Evolutionary conservation across 2,113 vertebrate species (phyloP).

Genomic region (Rhynchopsitta pachyrhyncha): DNA sequence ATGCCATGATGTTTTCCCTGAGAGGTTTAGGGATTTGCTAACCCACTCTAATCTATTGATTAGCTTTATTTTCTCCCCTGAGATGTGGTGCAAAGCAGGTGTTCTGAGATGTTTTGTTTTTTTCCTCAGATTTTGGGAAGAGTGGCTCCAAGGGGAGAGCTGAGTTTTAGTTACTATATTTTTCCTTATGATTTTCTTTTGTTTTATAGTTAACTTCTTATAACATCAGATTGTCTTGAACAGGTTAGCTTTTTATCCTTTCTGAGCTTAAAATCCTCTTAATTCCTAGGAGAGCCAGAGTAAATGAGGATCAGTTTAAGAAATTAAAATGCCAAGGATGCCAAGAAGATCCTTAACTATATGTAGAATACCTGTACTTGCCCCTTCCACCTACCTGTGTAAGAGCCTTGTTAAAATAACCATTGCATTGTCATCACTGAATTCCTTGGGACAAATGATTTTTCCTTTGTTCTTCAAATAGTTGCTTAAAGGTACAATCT

Average conservation of each 20-base stretch:
- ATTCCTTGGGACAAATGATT: not conserved
- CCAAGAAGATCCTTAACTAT: constrained; percentile 19
- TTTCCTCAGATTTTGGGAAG: not conserved
- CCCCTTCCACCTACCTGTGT: not conserved
- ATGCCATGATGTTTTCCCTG: not conserved
- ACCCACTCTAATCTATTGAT: not conserved
- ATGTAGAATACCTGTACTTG: not conserved
- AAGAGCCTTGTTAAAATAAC: not conserved
- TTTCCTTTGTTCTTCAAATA: not conserved
- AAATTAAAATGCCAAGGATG: not conserved
- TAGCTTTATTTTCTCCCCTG: not conserved
- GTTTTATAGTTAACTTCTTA: not conserved
- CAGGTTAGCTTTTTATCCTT: constrained; percentile 13
- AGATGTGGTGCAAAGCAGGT: not conserved
- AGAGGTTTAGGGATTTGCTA: not conserved
- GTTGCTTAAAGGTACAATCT: not conserved
- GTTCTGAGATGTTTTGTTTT: not conserved
- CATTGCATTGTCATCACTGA: not conserved
- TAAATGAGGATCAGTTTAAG: not conserved
- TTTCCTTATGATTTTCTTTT: not conserved
- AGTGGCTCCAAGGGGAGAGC: not conserved
- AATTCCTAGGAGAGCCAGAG: not conserved
- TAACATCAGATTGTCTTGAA: not conserved
- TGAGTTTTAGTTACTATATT: not conserved
- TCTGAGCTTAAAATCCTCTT: constrained; percentile 30